Evolutionary conservation across 2,113 vertebrate species (phyloP).

Genomic region (Sinocyclocheilus grahami): DNA sequence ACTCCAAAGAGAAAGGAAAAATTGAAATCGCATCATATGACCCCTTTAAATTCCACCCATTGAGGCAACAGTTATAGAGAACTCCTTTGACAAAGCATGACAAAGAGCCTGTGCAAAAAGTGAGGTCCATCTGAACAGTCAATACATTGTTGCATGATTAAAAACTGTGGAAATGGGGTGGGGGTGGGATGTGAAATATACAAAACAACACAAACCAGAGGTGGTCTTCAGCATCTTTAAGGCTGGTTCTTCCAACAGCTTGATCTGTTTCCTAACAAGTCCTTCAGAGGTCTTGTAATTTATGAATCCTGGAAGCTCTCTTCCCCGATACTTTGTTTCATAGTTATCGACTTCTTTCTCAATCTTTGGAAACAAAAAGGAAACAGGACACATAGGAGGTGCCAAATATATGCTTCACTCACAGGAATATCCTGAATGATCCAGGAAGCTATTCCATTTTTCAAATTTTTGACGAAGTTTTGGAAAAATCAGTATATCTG

Average conservation of each 20-base stretch:
- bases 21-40: too few species aligned
- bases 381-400: background rate
- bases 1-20: too few species aligned
- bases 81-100: too few species aligned
- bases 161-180: too few species aligned
- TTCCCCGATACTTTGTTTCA: conserved; percentile 78
- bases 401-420: conserved; percentile 54
- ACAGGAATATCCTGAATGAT: conserved; percentile 57
- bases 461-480: conserved; percentile 75
- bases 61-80: too few species aligned
- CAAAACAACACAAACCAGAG: conserved; percentile 58
- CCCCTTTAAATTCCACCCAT: too few species aligned
- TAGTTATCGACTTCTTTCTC: conserved; percentile 63
- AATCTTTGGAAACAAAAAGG: conserved; percentile 35
- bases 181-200: too few species aligned
- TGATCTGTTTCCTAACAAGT: conserved; percentile 79
- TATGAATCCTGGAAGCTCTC: conserved; percentile 84
- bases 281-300: conserved; percentile 84
- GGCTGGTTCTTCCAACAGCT: conserved; percentile 79
- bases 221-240: conserved; percentile 70
- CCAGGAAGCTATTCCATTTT: conserved; percentile 65
- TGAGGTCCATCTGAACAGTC: too few species aligned
- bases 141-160: too few species aligned
- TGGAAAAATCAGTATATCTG: conserved; percentile 71
- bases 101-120: too few species aligned